Percentiles rank a stretch among this genome's conserved stretches.
These are phyloP conservation scores for Narcine bancroftii DNA, from an alignment of 2,113 vertebrate species.

Conservation along the genomic window DNA sequence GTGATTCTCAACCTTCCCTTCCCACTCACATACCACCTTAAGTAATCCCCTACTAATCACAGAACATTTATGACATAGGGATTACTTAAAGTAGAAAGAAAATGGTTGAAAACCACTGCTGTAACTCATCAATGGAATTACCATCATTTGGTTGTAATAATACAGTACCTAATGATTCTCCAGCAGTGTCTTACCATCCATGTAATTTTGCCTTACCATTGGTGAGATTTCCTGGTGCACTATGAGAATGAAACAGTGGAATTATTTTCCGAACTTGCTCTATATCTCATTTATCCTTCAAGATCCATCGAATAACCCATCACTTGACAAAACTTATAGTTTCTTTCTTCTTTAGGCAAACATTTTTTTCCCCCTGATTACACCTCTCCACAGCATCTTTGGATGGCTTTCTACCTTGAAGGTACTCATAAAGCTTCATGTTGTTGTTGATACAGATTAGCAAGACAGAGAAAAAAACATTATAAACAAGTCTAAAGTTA, in stretches of 20 bases:
- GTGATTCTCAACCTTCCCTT: too few relatives aligned
- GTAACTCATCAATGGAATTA: too few relatives aligned
- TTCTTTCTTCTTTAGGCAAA: neutral
- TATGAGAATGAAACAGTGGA: neutral
- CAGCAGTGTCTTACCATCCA: too few relatives aligned
- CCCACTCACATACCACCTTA: too few relatives aligned
- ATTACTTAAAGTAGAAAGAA: too few relatives aligned
- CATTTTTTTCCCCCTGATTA: neutral
- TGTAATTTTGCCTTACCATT: neutral
- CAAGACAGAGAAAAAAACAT: slow-evolving; percentile 9
- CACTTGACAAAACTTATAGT: neutral
- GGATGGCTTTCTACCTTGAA: neutral
- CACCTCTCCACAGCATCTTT: neutral
- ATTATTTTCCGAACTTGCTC: too few relatives aligned
- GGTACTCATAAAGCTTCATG: neutral
- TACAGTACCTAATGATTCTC: too few relatives aligned
- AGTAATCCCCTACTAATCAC: too few relatives aligned
- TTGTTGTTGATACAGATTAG: slow-evolving; percentile 14
- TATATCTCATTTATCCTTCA: neutral
- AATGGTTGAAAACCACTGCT: too few relatives aligned
- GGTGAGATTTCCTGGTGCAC: slow-evolving; percentile 37
- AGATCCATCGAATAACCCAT: neutral
- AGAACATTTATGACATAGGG: too few relatives aligned
- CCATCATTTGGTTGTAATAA: too few relatives aligned
- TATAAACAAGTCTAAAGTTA: slow-evolving; percentile 25